Conservation (phyloP, 2,797 vertebrate genomes). For the Manis pentadactyla region DNA sequence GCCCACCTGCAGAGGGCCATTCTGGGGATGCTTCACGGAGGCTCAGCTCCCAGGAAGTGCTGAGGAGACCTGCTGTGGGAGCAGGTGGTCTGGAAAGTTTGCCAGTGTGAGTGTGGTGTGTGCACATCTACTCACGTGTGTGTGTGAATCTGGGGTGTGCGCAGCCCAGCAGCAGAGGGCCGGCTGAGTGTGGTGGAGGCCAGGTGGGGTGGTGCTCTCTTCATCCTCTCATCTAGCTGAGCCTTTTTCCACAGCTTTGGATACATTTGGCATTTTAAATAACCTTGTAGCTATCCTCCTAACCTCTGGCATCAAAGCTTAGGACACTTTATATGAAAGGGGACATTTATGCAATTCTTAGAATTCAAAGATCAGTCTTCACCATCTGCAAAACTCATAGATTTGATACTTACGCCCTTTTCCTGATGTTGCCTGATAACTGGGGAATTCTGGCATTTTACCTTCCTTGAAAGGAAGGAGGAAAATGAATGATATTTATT, state of each 20-base stretch:
- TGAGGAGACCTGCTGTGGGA: background rate
- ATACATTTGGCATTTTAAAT: background rate
- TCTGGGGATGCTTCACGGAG: background rate
- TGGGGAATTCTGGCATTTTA: background rate
- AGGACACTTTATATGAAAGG: slow-evolving; percentile 30
- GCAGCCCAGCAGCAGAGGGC: no score
- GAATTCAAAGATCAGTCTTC: background rate
- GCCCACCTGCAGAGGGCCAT: background rate
- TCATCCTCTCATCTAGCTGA: background rate
- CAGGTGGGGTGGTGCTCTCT: background rate
- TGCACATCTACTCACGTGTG: background rate
- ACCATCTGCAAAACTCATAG: background rate
- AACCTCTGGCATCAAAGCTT: background rate
- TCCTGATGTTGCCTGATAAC: background rate
- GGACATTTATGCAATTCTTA: background rate
- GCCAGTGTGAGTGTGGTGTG: background rate
- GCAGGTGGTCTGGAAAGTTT: background rate
- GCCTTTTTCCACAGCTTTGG: background rate
- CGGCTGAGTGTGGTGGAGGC: rapidly evolving
- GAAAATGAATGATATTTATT: background rate
- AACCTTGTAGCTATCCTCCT: background rate
- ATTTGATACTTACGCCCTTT: background rate
- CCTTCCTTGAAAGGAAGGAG: background rate
- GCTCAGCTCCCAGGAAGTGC: background rate
- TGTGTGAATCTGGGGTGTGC: background rate